Percentiles rank a stretch among this genome's conserved stretches.
These are phyloP conservation scores for Oreochromis tanganicae DNA, from an alignment of 2,113 vertebrate species.

Conservation along the genomic window DNA sequence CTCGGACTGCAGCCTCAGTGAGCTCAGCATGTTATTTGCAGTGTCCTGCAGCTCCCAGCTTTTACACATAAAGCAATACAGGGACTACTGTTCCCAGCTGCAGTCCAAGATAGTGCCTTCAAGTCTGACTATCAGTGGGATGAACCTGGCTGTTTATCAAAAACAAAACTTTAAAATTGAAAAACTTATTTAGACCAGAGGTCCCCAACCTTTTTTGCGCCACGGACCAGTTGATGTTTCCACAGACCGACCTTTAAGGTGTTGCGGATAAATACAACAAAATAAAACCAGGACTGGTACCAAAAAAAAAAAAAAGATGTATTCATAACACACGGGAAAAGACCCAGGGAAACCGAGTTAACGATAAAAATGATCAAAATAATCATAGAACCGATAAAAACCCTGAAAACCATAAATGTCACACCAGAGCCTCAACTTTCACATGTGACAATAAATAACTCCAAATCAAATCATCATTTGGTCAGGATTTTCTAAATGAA, in stretches of 20 bases:
- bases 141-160: neutral
- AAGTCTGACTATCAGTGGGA: neutral
- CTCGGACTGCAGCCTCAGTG: neutral
- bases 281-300: neutral
- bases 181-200: neutral
- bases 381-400: neutral
- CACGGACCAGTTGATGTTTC: neutral
- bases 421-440: neutral
- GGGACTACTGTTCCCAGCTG: neutral
- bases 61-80: neutral
- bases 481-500: neutral
- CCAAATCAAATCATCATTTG: neutral
- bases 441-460: neutral
- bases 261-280: neutral
- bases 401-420: neutral
- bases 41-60: neutral
- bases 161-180: fast-evolving
- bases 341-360: neutral
- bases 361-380: neutral
- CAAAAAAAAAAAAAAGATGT: neutral
- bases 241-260: neutral
- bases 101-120: neutral
- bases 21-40: fast-evolving
- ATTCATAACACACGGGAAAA: neutral
- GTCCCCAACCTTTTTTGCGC: neutral